Percentiles rank a stretch among this genome's conserved stretches.
These are phyloP conservation scores for Pantelozetes paolii DNA, from an alignment of 2,888 invertebrate species.

Conservation along the genomic window DNA sequence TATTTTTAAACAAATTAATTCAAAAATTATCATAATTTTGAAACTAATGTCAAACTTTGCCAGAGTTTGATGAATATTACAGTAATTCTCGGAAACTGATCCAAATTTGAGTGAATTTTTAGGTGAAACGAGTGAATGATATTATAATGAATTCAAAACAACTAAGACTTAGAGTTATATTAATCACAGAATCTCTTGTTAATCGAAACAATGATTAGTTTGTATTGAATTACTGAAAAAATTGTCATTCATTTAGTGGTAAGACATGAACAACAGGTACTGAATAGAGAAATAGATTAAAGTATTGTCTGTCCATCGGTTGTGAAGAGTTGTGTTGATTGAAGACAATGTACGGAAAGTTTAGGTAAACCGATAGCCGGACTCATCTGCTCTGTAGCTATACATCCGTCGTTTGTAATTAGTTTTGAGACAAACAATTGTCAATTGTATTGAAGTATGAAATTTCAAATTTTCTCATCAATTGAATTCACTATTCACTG, in stretches of 20 bases:
- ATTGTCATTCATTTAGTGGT: neutral
- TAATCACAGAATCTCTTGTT: too few relatives aligned
- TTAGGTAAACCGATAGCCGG: slow-evolving; percentile 1
- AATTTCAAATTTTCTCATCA: neutral
- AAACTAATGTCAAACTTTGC: too few relatives aligned
- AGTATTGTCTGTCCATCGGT: neutral
- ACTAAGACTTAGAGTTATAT: neutral
- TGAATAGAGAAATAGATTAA: too few relatives aligned
- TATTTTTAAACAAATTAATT: too few relatives aligned
- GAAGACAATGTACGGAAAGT: neutral
- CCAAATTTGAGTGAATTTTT: too few relatives aligned
- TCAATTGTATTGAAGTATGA: neutral
- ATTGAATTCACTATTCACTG: too few relatives aligned
- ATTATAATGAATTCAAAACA: neutral
- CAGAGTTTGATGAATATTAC: too few relatives aligned
- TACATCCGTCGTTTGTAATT: slow-evolving; percentile 4
- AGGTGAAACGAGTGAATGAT: too few relatives aligned
- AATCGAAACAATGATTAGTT: too few relatives aligned
- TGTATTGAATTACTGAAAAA: too few relatives aligned
- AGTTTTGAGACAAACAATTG: neutral
- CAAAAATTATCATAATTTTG: too few relatives aligned
- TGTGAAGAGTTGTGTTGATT: neutral
- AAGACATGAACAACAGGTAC: neutral
- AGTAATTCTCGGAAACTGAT: too few relatives aligned
- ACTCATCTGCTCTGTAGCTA: neutral